These are phyloP conservation scores for Amphimallon solstitiale DNA, from an alignment of 2,888 invertebrate species.

Conservation along the genomic window DNA sequence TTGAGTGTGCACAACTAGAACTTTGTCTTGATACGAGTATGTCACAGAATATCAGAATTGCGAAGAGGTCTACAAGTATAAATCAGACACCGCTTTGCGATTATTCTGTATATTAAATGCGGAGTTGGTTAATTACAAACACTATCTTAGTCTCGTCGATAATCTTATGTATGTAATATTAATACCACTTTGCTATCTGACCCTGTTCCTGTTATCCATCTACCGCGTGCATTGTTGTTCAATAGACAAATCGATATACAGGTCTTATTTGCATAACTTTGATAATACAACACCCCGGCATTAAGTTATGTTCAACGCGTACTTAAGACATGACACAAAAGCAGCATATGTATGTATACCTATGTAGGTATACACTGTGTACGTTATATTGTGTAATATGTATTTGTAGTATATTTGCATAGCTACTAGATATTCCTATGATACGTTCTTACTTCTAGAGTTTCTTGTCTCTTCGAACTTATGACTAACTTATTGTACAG, in stretches of 20 bases:
- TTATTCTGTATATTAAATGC: too few species aligned
- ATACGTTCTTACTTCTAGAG: too few species aligned
- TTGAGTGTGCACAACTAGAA: too few species aligned
- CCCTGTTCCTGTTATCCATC: slow-evolving; percentile 10
- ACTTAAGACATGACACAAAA: neutral
- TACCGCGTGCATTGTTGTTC: slow-evolving; percentile 14
- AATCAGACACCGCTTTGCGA: too few species aligned
- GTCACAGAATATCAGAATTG: too few species aligned
- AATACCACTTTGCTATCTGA: slow-evolving; percentile 8
- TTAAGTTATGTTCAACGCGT: neutral
- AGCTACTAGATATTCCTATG: too few species aligned
- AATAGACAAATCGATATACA: slow-evolving; percentile 24
- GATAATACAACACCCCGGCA: slow-evolving; percentile 11
- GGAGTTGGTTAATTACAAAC: neutral
- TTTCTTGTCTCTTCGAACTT: too few species aligned
- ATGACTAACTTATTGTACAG: too few species aligned
- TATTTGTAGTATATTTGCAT: neutral
- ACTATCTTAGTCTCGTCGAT: neutral
- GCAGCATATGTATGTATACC: neutral
- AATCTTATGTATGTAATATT: neutral
- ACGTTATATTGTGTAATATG: neutral
- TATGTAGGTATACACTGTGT: neutral
- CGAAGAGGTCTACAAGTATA: too few species aligned
- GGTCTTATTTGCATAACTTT: slow-evolving; percentile 25
- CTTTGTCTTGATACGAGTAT: too few species aligned